phyloP scores from a whole-genome alignment of 2,797 vertebrate species.

The Nothura maculosa region DNA sequence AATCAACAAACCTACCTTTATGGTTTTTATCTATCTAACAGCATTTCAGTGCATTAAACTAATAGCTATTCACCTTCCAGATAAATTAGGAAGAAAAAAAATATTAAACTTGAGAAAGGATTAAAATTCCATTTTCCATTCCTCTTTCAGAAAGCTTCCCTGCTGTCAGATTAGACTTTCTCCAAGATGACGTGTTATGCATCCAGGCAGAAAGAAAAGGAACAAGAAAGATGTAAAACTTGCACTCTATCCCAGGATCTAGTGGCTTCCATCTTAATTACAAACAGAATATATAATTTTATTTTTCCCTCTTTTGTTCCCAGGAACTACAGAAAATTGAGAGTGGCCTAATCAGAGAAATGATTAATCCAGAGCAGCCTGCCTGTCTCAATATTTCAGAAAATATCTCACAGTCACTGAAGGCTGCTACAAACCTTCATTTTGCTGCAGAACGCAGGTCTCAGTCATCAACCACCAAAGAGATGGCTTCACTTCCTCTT shows the following conservation, averaged over 20 bases:
- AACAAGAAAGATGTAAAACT: not conserved
- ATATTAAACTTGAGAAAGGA: not conserved
- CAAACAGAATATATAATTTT: not conserved
- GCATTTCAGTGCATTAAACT: not conserved
- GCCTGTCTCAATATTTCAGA: conserved; percentile 46
- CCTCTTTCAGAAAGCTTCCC: not conserved
- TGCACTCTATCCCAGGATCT: not conserved
- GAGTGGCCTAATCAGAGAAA: conserved; percentile 63
- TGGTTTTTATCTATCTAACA: not conserved
- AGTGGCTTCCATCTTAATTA: not conserved
- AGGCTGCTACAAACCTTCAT: not conserved
- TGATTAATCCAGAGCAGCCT: not conserved
- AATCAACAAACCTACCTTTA: not conserved
- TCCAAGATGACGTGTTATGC: not conserved
- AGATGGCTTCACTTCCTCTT: not conserved
- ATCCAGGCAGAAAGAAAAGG: not conserved
- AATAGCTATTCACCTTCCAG: not conserved
- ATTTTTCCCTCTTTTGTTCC: not conserved
- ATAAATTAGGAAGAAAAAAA: not conserved
- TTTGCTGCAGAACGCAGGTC: not conserved
- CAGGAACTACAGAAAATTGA: conserved; percentile 68
- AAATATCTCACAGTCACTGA: not conserved
- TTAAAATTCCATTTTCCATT: not conserved
- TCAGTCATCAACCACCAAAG: not conserved
- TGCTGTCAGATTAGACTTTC: not conserved